phyloP scores from a whole-genome alignment of 2,888 invertebrate genomes.

The Tinea pellionella region DNA sequence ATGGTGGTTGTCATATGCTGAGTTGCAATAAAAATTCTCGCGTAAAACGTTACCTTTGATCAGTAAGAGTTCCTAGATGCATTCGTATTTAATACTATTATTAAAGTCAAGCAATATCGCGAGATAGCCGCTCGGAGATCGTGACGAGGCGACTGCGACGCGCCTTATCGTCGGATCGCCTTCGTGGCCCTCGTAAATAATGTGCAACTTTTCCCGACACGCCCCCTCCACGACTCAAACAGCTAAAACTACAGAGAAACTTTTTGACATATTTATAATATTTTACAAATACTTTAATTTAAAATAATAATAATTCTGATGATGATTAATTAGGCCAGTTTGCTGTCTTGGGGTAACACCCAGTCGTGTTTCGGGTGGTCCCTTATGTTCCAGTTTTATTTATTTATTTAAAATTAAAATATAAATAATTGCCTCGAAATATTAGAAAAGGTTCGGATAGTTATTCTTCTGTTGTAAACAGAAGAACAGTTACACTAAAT shows the following conservation, averaged over 20 bases:
- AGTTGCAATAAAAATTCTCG: not conserved
- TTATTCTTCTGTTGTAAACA: too few relatives aligned
- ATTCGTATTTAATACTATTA: slow-evolving; percentile 30
- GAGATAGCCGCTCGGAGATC: slow-evolving; percentile 53
- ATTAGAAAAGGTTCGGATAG: too few relatives aligned
- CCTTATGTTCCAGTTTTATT: too few relatives aligned
- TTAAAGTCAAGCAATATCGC: slow-evolving; percentile 52
- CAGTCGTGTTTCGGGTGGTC: too few relatives aligned
- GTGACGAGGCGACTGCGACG: slow-evolving; percentile 67
- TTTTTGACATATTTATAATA: too few relatives aligned
- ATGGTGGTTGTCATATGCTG: not conserved
- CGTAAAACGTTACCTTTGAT: slow-evolving; percentile 6
- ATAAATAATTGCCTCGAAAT: not conserved
- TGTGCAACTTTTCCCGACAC: slow-evolving; percentile 67
- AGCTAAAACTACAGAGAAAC: slow-evolving; percentile 33
- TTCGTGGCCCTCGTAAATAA: slow-evolving; percentile 68
- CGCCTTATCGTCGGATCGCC: slow-evolving; percentile 65
- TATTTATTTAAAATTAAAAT: too few relatives aligned
- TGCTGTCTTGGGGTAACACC: too few relatives aligned
- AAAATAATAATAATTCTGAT: too few relatives aligned
- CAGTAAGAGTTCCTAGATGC: not conserved
- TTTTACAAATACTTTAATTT: too few relatives aligned
- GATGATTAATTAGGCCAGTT: too few relatives aligned
- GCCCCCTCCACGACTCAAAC: slow-evolving; percentile 45
- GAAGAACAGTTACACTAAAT: too few relatives aligned